Percentiles rank a stretch among this genome's conserved stretches.
phyloP scores from a whole-genome alignment of 2,888 invertebrate species.

The Cheilosia urbana region DNA sequence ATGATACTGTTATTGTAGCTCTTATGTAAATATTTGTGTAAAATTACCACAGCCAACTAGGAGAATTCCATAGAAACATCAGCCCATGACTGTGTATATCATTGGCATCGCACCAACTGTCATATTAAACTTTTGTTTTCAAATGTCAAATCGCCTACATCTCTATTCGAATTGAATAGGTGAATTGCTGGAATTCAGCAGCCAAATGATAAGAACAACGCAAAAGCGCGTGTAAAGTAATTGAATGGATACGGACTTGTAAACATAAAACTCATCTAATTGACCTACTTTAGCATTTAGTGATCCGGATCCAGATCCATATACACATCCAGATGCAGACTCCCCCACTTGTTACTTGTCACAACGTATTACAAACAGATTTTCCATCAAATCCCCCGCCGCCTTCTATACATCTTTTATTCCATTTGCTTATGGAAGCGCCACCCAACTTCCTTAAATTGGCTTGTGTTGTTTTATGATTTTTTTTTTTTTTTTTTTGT shows the following conservation, averaged over 20 bases:
- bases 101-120: too few relatives aligned
- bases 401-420: slow-evolving; percentile 20
- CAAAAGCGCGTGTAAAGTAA: too few relatives aligned
- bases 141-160: too few relatives aligned
- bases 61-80: too few relatives aligned
- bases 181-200: too few relatives aligned
- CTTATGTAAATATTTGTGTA: too few relatives aligned
- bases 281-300: slow-evolving; percentile 22
- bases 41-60: too few relatives aligned
- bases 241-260: slow-evolving; percentile 23
- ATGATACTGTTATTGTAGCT: too few relatives aligned
- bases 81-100: too few relatives aligned
- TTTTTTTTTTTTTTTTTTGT: neutral
- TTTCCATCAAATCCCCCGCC: neutral
- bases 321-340: slow-evolving; percentile 17
- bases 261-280: slow-evolving; percentile 40
- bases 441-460: slow-evolving; percentile 42
- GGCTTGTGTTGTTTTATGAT: slow-evolving; percentile 25
- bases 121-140: too few relatives aligned
- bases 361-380: slow-evolving; percentile 30
- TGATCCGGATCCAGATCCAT: slow-evolving; percentile 19
- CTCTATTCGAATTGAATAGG: too few relatives aligned
- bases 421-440: slow-evolving; percentile 30
- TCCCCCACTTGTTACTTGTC: slow-evolving; percentile 46
- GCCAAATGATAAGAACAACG: too few relatives aligned